Percentiles rank a stretch among this genome's conserved stretches.
Evolutionary conservation across 2,113 vertebrate genomes (phyloP).

Genomic region (Corythaeola cristata): DNA sequence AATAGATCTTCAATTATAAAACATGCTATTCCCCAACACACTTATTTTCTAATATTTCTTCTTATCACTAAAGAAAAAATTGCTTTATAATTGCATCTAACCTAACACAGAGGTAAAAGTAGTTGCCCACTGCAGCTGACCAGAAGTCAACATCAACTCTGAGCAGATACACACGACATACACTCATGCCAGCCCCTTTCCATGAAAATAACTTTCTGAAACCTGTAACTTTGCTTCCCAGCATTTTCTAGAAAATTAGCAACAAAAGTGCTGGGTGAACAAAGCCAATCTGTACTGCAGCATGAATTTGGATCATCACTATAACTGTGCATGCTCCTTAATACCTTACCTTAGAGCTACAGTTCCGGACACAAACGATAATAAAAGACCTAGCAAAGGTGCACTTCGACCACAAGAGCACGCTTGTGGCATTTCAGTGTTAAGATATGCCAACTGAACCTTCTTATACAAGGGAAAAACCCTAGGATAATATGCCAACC

Average conservation of each 20-base stretch:
- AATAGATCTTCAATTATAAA: neutral
- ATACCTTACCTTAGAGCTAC: neutral
- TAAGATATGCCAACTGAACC: neutral
- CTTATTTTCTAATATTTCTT: neutral
- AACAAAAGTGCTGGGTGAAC: neutral
- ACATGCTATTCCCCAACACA: neutral
- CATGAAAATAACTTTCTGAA: neutral
- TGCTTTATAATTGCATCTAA: neutral
- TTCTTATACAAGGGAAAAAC: neutral
- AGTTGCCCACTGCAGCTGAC: neutral
- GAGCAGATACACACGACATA: rapidly evolving
- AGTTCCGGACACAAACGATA: neutral
- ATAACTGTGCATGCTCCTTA: neutral
- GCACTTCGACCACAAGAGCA: neutral
- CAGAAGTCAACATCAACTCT: neutral
- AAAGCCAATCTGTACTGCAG: neutral
- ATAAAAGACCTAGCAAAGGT: neutral
- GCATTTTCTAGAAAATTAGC: neutral
- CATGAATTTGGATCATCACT: neutral
- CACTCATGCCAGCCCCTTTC: rapidly evolving
- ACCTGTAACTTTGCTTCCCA: neutral
- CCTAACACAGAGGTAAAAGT: neutral
- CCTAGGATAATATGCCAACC: neutral
- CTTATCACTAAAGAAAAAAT: neutral
- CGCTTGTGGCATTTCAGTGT: neutral